Evolutionary conservation across 2,797 vertebrate genomes (phyloP), one percentile per base, ranked within the genome.

Genomic region (Discoglossus pictus): DNA sequence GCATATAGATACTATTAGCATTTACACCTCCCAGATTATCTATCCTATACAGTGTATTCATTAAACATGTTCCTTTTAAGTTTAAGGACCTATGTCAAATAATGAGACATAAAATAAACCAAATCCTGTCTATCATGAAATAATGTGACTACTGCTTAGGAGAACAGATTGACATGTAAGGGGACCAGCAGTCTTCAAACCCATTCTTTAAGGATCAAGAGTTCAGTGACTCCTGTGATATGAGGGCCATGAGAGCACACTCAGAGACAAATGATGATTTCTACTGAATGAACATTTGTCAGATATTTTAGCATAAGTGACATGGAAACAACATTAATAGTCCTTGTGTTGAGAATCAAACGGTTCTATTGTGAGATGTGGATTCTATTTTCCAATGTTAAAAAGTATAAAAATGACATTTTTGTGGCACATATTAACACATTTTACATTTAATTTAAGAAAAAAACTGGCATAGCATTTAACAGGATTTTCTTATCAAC

Each of bases 401-500:
- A 63, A 64, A 73, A 68, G 44, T 53, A 59, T 46, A 59, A 71
- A 51, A 54, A 34, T 25, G 1, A 25, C 38, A 52, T 77, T 71
- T 73, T 76, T 53, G 65, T 54, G 25, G 24, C 68, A 65, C 60
- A 74, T 78, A 75, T 61, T 67, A 84, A 83, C 74, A 82, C 25
- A 42, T 48, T 16, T 31, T 75, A 80, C 55, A 78, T 78, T 52
- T 73, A 82, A 78, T 81, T 83, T 79, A 75, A 81, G 76, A 43
- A n/a, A 42, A 64, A 59, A 79, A 77, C 63, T 67, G 73, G 75
- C 53, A 59, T 34, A 24, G 40, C 74, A 54, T 75, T 61, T 84
- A 83, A 84, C 75, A 80, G 78, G 82, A 86, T 88, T 89, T 89
- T 81, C 87, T 88, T 89, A 88, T 89, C 87, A 79, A 76, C 2